These are phyloP conservation scores for Sphaeramia orbicularis DNA, from an alignment of 2,797 vertebrate species.

Conservation along the genomic window DNA sequence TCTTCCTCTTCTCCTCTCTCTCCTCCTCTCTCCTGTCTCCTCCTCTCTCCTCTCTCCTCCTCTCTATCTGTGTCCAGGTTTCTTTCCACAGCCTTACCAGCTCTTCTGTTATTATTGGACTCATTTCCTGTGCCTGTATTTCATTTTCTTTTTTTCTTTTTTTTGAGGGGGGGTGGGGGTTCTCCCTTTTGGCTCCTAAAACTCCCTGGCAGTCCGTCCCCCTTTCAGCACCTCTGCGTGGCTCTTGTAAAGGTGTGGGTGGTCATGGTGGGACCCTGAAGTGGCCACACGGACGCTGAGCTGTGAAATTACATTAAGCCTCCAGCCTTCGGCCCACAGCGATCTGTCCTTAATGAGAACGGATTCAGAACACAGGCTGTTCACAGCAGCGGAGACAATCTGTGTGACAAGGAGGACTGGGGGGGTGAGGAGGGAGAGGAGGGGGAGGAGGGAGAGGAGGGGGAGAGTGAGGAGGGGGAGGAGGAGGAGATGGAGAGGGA, in stretches of 20 bases:
- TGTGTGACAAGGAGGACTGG: conserved; percentile 74
- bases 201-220: conserved; percentile 59
- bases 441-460: too few relatives aligned
- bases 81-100: conserved; percentile 58
- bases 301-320: conserved; percentile 81
- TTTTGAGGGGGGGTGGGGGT: too few relatives aligned
- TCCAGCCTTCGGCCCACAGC: conserved; percentile 68
- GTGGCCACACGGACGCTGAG: conserved; percentile 70
- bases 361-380: conserved; percentile 67
- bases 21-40: too few relatives aligned
- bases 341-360: conserved; percentile 75
- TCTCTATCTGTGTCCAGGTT: conserved; percentile 60
- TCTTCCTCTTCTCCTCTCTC: too few relatives aligned
- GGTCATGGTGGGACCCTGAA: conserved; percentile 69
- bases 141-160: too few relatives aligned
- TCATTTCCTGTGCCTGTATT: conserved; percentile 73
- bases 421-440: too few relatives aligned
- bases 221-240: conserved; percentile 67
- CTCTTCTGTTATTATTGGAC: conserved; percentile 67
- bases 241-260: conserved; percentile 75
- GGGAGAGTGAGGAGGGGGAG: too few relatives aligned
- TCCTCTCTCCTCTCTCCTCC: too few relatives aligned
- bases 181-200: conserved; percentile 68
- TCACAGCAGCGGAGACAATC: conserved; percentile 73
- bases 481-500: too few relatives aligned